These are phyloP conservation scores for Cricetomys ansorgei DNA, from an alignment of 2,113 vertebrate species.

Conservation along the genomic window DNA sequence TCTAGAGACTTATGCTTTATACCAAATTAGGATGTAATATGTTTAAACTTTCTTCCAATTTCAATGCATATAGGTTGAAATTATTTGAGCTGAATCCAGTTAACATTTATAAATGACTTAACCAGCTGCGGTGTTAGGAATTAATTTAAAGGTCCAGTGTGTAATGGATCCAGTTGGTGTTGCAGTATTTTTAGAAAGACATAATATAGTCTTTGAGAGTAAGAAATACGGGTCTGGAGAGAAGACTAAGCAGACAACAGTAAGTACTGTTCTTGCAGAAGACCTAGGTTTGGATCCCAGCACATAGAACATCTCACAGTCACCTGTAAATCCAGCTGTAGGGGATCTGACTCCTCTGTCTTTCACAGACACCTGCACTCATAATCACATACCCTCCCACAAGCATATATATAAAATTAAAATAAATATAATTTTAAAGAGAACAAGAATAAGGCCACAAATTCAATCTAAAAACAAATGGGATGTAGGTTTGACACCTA, in stretches of 20 bases:
- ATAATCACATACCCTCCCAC: not conserved
- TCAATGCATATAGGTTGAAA: not conserved
- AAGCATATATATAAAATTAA: not conserved
- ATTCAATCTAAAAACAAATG: not conserved
- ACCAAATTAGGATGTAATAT: not conserved
- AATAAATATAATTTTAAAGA: not conserved
- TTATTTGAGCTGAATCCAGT: not conserved
- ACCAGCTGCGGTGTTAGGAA: not conserved
- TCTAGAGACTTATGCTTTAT: not conserved
- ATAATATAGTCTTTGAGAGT: not conserved
- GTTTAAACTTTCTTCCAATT: slow-evolving; percentile 22
- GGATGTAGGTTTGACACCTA: not conserved
- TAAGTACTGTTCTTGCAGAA: not conserved
- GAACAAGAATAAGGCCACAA: not conserved
- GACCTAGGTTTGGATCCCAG: too few species aligned
- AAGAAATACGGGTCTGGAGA: not conserved
- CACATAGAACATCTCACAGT: too few species aligned
- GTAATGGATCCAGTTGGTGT: not conserved
- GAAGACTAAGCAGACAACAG: not conserved
- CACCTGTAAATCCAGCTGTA: not conserved
- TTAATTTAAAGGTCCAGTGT: slow-evolving; percentile 8
- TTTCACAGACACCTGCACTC: not conserved
- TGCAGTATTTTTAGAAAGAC: not conserved
- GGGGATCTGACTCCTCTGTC: not conserved
- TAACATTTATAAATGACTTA: slow-evolving; percentile 32